Conservation (phyloP, 2,888 invertebrate genomes). For the Luffia ferchaultella region DNA sequence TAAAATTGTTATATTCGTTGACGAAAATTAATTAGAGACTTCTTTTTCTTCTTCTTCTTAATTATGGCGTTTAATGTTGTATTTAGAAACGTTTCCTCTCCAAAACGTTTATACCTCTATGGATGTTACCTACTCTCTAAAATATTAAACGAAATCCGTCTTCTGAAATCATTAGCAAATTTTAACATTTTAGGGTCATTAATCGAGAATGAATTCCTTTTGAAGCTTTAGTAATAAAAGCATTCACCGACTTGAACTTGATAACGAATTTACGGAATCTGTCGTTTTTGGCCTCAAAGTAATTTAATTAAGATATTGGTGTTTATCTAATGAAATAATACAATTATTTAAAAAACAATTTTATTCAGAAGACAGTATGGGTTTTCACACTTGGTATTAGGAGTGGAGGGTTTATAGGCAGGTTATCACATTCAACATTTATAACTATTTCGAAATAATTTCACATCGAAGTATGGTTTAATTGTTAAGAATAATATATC, state of each 20-base stretch:
- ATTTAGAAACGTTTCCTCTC: too few relatives aligned
- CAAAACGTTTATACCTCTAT: too few relatives aligned
- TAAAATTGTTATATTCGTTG: too few relatives aligned
- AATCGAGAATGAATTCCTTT: neutral
- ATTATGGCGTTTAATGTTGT: too few relatives aligned
- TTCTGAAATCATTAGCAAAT: neutral
- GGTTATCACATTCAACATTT: slow-evolving; percentile 54
- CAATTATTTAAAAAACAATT: slow-evolving; percentile 39
- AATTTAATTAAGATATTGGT: neutral
- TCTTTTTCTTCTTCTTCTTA: too few relatives aligned
- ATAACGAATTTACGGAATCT: neutral
- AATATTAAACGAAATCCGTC: too few relatives aligned
- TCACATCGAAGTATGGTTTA: neutral
- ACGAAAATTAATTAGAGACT: too few relatives aligned
- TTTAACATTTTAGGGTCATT: neutral
- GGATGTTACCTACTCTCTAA: too few relatives aligned
- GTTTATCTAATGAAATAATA: too few relatives aligned
- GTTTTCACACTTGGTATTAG: slow-evolving; percentile 49
- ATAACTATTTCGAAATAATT: neutral
- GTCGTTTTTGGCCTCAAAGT: neutral
- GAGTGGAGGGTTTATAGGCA: slow-evolving; percentile 51
- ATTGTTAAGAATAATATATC: neutral
- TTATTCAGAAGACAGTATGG: slow-evolving; percentile 38
- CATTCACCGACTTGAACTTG: neutral
- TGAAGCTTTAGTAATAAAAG: neutral